Conservation (phyloP, 2,888 invertebrate genomes). For the Abscondita cerata region DNA sequence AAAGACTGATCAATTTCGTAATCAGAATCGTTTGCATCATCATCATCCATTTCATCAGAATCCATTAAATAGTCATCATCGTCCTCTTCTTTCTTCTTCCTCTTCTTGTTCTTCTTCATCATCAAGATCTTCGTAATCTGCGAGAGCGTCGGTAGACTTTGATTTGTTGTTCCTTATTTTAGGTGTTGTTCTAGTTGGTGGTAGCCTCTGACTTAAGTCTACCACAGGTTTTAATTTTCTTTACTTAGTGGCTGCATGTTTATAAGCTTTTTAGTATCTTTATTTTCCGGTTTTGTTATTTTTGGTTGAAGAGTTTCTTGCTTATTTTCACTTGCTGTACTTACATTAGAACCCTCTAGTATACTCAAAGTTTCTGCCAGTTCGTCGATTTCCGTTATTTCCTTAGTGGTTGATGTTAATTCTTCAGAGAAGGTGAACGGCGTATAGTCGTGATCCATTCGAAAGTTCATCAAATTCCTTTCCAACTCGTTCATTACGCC, state of each 20-base stretch:
- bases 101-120: constrained; percentile 49
- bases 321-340: constrained; percentile 29
- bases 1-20: constrained; percentile 51
- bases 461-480: constrained; percentile 63
- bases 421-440: constrained; percentile 69
- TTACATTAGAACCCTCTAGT: constrained; percentile 47
- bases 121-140: constrained; percentile 51
- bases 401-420: constrained; percentile 55
- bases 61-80: constrained; percentile 61
- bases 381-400: constrained; percentile 49
- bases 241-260: constrained; percentile 11
- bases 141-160: constrained; percentile 6
- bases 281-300: constrained; percentile 20
- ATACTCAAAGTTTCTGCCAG: constrained; percentile 56
- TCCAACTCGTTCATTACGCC: constrained; percentile 62
- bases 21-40: constrained; percentile 63
- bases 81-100: constrained; percentile 23
- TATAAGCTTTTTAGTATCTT: constrained; percentile 17
- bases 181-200: constrained; percentile 19
- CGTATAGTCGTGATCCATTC: constrained; percentile 85
- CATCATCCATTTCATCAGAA: constrained; percentile 53
- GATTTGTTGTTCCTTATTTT: constrained; percentile 19
- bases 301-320: constrained; percentile 20
- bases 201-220: constrained; percentile 28
- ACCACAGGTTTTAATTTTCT: constrained; percentile 17